Percentiles rank a stretch among this genome's conserved stretches.
Conservation (phyloP, 1,140 invertebrate genomes). For the Pogonognathellus flavescens region DNA sequence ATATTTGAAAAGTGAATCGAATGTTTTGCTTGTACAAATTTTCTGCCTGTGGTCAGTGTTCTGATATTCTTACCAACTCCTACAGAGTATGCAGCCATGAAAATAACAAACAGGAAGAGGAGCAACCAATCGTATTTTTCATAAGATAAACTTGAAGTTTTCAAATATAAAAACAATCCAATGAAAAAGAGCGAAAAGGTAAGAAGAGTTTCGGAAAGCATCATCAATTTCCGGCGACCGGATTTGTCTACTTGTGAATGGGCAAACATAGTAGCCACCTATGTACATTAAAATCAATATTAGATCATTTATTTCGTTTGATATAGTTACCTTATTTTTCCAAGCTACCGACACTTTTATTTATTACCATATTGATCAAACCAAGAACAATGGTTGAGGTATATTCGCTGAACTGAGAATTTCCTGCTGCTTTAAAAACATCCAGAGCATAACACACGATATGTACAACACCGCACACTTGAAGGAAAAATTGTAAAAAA, state of each 20-base stretch:
- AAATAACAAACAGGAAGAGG: conserved; percentile 83
- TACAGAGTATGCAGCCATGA: conserved; percentile 86
- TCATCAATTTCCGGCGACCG: conserved; percentile 74
- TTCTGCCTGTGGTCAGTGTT: too few relatives aligned
- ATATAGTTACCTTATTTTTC: too few relatives aligned
- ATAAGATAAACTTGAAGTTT: conserved; percentile 53
- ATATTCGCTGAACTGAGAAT: conserved; percentile 30
- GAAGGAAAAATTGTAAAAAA: conserved; percentile 64
- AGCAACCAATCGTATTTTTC: conserved; percentile 77
- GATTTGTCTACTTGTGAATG: conserved; percentile 74
- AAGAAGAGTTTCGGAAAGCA: conserved; percentile 72
- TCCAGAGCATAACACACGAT: conserved; percentile 68
- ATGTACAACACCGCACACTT: conserved; percentile 69
- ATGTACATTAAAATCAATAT: too few relatives aligned
- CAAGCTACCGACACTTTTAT: conserved; percentile 71
- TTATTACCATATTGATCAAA: too few relatives aligned
- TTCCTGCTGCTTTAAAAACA: conserved; percentile 67
- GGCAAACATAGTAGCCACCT: conserved; percentile 71
- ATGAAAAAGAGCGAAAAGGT: conserved; percentile 69
- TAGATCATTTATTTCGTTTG: too few relatives aligned
- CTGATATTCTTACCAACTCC: conserved; percentile 71
- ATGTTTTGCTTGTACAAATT: too few relatives aligned
- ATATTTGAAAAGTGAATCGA: too few relatives aligned
- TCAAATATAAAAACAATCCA: conserved; percentile 70
- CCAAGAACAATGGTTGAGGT: conserved; percentile 72